Percentiles rank a stretch among this genome's conserved stretches.
Conservation (phyloP, 2,113 vertebrate genomes). For the Calyptomena viridis region DNA sequence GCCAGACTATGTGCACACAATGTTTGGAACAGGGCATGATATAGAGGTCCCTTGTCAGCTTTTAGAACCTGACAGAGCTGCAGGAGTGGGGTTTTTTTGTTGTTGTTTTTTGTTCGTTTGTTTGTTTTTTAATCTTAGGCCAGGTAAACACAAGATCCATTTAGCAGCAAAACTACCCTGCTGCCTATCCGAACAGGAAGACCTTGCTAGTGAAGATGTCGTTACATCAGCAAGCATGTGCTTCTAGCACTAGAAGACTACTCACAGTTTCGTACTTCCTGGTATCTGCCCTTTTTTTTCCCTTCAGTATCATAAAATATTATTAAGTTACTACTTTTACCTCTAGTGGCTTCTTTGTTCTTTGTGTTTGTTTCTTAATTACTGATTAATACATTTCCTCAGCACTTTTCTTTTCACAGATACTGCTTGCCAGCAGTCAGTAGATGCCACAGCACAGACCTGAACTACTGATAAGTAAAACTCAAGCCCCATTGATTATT, state of each 20-base stretch:
- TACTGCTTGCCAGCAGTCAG: background rate
- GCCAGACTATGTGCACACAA: background rate
- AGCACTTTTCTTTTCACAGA: background rate
- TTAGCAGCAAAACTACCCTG: background rate
- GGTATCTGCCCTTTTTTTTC: background rate
- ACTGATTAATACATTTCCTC: background rate
- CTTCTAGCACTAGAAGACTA: background rate
- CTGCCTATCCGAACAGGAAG: conserved; percentile 15
- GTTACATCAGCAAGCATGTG: background rate
- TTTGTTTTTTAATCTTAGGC: background rate
- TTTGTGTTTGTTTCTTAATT: background rate
- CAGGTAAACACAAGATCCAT: background rate
- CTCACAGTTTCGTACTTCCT: background rate
- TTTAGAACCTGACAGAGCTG: background rate
- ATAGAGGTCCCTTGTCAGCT: background rate
- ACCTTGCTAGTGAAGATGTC: background rate
- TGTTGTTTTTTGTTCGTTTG: no score
- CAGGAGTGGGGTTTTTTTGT: background rate
- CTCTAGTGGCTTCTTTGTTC: background rate
- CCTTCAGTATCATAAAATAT: background rate
- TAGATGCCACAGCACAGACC: background rate
- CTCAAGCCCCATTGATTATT: background rate
- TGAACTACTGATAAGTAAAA: background rate
- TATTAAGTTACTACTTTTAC: background rate
- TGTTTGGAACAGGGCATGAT: background rate